Conservation (phyloP, 2,113 vertebrate genomes). For the Serinus canaria region DNA sequence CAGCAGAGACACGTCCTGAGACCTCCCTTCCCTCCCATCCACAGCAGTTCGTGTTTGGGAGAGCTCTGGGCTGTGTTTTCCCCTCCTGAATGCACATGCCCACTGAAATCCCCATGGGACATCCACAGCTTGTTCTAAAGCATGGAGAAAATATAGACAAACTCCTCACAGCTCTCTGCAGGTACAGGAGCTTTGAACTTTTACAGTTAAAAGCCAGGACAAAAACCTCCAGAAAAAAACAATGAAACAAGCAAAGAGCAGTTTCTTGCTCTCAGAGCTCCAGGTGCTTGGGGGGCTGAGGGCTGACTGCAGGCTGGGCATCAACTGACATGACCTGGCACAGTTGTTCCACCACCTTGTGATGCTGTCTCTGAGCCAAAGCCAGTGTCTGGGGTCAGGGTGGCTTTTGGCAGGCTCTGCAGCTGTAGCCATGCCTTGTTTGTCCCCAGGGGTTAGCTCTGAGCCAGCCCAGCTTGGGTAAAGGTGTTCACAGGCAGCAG, state of each 20-base stretch:
- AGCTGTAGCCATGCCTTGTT: too few relatives aligned
- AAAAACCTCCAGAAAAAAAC: background rate
- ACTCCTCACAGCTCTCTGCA: background rate
- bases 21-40: background rate
- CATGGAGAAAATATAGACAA: rapidly evolving
- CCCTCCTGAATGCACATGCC: background rate
- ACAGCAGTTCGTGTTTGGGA: rapidly evolving
- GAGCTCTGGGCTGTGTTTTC: background rate
- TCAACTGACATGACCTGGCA: background rate
- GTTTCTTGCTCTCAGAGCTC: background rate
- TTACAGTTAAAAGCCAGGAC: background rate
- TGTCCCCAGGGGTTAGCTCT: background rate
- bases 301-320: background rate
- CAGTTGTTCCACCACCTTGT: rapidly evolving
- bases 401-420: background rate
- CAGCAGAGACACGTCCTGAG: background rate
- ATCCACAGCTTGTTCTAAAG: background rate
- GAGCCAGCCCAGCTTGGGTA: background rate
- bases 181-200: background rate
- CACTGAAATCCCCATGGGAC: rapidly evolving
- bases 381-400: too few relatives aligned
- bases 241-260: background rate
- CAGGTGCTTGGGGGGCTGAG: background rate
- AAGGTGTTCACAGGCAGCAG: background rate
- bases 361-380: background rate